Evolutionary conservation across 2,888 invertebrate species (phyloP).

Genomic region (Vannuccia rotundouncinata): DNA sequence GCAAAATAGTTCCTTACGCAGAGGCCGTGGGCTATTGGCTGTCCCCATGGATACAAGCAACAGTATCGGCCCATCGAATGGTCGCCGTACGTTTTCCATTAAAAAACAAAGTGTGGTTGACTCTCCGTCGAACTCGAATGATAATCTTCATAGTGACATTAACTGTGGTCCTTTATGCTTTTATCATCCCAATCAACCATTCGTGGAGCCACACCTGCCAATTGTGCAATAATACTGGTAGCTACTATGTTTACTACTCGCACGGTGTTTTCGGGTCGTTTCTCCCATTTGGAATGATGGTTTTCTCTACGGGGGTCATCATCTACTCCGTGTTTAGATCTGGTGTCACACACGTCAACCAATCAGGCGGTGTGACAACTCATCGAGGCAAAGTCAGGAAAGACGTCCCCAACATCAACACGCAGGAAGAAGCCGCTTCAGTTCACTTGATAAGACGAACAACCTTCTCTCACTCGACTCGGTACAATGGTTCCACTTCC

Average conservation of each 20-base stretch:
- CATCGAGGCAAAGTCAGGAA: neutral
- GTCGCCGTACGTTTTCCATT: conserved; percentile 26
- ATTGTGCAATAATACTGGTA: neutral
- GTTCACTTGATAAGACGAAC: neutral
- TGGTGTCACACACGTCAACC: neutral
- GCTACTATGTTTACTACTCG: conserved; percentile 17
- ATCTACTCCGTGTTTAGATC: neutral
- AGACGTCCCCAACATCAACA: neutral
- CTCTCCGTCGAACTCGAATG: neutral
- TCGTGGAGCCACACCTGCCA: neutral
- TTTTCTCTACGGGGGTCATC: conserved; percentile 22
- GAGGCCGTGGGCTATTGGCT: conserved; percentile 32
- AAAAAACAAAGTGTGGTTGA: neutral
- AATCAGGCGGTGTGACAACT: too few relatives aligned
- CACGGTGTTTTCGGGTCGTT: conserved; percentile 29
- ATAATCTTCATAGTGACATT: neutral
- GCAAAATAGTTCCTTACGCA: neutral
- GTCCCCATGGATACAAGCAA: conserved; percentile 32
- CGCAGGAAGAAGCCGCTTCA: neutral
- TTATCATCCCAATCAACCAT: conserved; percentile 18
- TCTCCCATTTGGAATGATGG: conserved; percentile 24
- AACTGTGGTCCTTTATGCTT: conserved; percentile 1
- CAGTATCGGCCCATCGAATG: conserved; percentile 31
- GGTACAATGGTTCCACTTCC: neutral
- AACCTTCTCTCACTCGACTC: neutral